Evolutionary conservation across 2,888 invertebrate genomes (phyloP), one percentile per base, ranked within the genome.

Genomic region (Eurois occulta): DNA sequence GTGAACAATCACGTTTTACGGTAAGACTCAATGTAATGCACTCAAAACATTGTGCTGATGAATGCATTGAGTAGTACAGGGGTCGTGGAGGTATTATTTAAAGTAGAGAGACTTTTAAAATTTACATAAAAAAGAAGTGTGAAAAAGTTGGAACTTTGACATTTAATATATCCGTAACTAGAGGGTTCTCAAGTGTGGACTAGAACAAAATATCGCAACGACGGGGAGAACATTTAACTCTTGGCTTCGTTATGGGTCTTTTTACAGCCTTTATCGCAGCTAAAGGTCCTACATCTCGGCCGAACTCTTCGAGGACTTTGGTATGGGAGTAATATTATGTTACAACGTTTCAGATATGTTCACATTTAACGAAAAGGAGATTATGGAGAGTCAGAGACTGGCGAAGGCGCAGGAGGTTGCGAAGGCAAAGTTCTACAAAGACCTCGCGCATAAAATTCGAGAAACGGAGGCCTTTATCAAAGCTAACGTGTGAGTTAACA

Each of bases 371-470:
- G 94, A 94, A 4, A 94, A 93, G 38, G 97, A 97, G 71, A 92
- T 95, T 77, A 87, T 92, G 0, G 93, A 93, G 0, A 94, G 94
- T 2, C 88, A 91, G 32, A 92, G 91, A 43, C 81, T 97, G 58
- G 95, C 96, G 71, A 94, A 95, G 1, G 95, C 96, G 2, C 97
- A 97, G 70, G 94, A 95, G 0, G 95, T 94, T 0, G 91, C 91
- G 1, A 94, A 97, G 24, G 88, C 35, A 0, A 93, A 94, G 13
- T 96, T 97, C 79, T 94, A 95, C 80, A 96, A 95, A 35, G 96
- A 96, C 91, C 95, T 1, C 91, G 93, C 1, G 92, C 4, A 91
- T 0, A 95, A 94, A 74, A 91, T 96, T 0, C 92, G 92, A 1
- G 96, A 94, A 69, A 48, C 97, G 1, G 95, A 97, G 73, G 91